phyloP scores from a whole-genome alignment of 1,140 invertebrate species.

The Neodiprion virginianus region DNA sequence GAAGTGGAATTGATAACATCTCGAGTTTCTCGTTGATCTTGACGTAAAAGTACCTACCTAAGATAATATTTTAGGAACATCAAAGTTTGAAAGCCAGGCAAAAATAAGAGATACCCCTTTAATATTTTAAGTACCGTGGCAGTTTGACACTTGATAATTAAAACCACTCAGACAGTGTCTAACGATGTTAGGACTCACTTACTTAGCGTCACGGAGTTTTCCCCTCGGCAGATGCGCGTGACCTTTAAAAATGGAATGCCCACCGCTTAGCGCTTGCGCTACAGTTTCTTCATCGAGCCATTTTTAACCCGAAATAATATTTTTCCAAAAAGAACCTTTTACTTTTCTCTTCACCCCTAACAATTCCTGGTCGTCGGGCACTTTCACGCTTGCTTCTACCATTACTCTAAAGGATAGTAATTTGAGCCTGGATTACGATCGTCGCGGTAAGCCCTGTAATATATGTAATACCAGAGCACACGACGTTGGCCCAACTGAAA shows the following conservation, averaged over 20 bases:
- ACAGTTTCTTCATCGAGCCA: no score
- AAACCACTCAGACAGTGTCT: slow-evolving; percentile 48
- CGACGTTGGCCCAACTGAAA: slow-evolving; percentile 26
- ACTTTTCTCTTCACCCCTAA: neutral
- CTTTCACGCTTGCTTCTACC: neutral
- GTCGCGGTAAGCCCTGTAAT: slow-evolving; percentile 11
- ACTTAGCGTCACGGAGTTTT: neutral
- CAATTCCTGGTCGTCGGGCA: neutral
- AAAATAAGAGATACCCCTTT: no score
- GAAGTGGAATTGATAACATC: no score
- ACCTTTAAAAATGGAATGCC: no score
- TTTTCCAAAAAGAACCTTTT: no score
- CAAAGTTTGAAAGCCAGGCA: no score
- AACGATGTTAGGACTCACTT: slow-evolving; percentile 48
- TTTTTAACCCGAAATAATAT: no score
- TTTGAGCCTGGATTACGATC: neutral
- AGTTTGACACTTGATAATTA: neutral
- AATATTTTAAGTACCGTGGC: neutral
- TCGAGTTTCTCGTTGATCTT: no score
- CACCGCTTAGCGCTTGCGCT: slow-evolving; percentile 28
- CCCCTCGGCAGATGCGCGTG: no score
- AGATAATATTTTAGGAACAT: no score
- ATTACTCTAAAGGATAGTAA: neutral
- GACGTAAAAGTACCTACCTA: no score
- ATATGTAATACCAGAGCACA: slow-evolving; percentile 24